Percentiles rank a stretch among this genome's conserved stretches.
Evolutionary conservation across 2,888 invertebrate species (phyloP).

Genomic region (Lasioglossum lativentre): DNA sequence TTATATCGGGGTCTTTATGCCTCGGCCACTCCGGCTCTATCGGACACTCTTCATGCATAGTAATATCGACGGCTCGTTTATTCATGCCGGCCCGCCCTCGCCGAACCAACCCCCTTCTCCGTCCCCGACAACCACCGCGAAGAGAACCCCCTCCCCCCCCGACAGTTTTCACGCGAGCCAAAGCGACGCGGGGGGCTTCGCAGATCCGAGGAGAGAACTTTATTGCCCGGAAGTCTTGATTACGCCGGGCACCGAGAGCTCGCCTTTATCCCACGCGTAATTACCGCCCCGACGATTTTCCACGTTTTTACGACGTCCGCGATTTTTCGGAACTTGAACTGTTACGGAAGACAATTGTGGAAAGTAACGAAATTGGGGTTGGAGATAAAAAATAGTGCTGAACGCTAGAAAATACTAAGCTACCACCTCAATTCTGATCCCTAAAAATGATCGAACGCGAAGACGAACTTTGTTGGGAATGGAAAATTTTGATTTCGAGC

Average conservation of each 20-base stretch:
- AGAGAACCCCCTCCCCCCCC: background rate
- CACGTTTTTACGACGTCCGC: background rate
- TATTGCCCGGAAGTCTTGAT: background rate
- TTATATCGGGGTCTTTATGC: slow-evolving; percentile 44
- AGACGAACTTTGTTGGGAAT: background rate
- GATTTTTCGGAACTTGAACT: background rate
- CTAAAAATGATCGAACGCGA: no score
- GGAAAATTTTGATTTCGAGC: background rate
- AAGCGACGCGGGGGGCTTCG: background rate
- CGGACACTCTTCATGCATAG: slow-evolving; percentile 52
- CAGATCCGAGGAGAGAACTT: background rate
- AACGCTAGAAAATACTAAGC: no score
- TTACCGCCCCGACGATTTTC: background rate
- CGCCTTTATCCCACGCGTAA: background rate
- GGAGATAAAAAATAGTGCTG: no score
- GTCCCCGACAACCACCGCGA: background rate
- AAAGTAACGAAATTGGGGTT: no score
- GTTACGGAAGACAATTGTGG: no score
- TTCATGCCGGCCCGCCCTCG: slow-evolving; percentile 10
- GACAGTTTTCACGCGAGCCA: slow-evolving; percentile 9
- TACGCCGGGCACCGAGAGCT: background rate
- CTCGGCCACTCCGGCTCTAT: slow-evolving; percentile 39
- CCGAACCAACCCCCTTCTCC: no score
- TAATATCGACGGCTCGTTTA: slow-evolving; percentile 33
- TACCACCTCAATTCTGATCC: no score